phyloP scores from a whole-genome alignment of 2,888 invertebrate species.

The Sepiola atlantica region DNA sequence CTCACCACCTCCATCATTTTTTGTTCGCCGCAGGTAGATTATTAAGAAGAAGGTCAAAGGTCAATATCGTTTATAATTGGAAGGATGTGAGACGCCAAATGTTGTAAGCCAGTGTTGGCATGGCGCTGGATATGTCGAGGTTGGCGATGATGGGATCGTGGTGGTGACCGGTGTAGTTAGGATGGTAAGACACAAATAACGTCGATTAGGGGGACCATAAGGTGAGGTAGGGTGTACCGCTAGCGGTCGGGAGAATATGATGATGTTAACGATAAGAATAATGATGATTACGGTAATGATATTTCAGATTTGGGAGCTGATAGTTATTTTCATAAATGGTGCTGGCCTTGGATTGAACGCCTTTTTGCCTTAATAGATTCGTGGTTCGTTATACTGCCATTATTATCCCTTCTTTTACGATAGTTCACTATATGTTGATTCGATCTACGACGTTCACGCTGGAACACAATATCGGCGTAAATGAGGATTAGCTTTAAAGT shows the following conservation, averaged over 20 bases:
- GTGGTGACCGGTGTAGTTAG: background rate
- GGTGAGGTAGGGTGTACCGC: background rate
- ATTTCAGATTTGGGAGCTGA: background rate
- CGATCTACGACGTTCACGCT: background rate
- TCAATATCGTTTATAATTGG: background rate
- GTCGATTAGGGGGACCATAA: background rate
- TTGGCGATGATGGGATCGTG: background rate
- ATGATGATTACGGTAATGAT: background rate
- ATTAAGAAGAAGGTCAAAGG: slow-evolving; percentile 2
- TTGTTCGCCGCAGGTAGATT: slow-evolving; percentile 8
- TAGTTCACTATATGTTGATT: background rate
- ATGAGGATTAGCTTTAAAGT: too few species aligned
- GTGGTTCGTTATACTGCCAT: too few species aligned
- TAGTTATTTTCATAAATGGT: background rate
- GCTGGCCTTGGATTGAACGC: background rate
- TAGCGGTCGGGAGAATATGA: background rate
- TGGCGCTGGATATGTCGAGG: background rate
- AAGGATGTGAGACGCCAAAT: slow-evolving; percentile 32
- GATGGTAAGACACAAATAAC: background rate
- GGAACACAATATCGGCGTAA: too few species aligned
- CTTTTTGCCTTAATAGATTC: too few species aligned
- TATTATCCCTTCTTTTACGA: background rate
- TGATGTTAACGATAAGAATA: background rate
- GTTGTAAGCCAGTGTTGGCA: slow-evolving; percentile 19
- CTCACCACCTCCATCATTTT: background rate